These are phyloP conservation scores for Telmatherina bonti DNA, from an alignment of 2,797 vertebrate genomes.

Conservation along the genomic window DNA sequence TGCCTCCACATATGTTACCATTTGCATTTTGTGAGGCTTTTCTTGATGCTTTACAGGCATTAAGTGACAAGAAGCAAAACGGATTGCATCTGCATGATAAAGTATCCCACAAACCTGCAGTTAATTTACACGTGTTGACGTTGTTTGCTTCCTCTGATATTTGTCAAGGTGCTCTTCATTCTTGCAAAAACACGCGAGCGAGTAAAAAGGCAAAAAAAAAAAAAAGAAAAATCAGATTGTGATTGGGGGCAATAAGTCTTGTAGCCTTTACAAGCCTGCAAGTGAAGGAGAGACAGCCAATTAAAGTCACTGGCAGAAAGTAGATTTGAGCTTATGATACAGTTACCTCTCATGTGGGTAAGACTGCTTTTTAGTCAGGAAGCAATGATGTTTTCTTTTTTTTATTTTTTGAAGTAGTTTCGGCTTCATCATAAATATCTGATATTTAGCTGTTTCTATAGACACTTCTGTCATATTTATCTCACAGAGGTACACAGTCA, in stretches of 20 bases:
- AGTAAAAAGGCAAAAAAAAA: slow-evolving; percentile 3
- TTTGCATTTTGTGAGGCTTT: slow-evolving; percentile 56
- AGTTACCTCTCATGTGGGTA: slow-evolving; percentile 21
- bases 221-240: slow-evolving; percentile 7
- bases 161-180: slow-evolving; percentile 45
- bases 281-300: slow-evolving; percentile 24
- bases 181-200: slow-evolving; percentile 12
- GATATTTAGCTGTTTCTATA: slow-evolving; percentile 1
- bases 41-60: slow-evolving; percentile 64
- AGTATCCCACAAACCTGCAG: slow-evolving; percentile 53
- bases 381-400: background rate
- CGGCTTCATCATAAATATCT: slow-evolving; percentile 21
- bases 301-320: slow-evolving; percentile 40
- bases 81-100: slow-evolving; percentile 65
- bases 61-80: slow-evolving; percentile 71
- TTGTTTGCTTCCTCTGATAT: slow-evolving; percentile 56
- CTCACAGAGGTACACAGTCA: slow-evolving; percentile 6
- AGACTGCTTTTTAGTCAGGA: slow-evolving; percentile 2
- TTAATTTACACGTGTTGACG: slow-evolving; percentile 67
- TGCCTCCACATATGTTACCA: slow-evolving; percentile 68
- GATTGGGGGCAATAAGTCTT: slow-evolving; percentile 6
- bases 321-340: slow-evolving; percentile 31
- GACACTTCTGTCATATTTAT: slow-evolving; percentile 19
- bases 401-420: slow-evolving; percentile 1
- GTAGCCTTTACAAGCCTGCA: slow-evolving; percentile 17